Conservation (phyloP, 2,797 vertebrate genomes). For the Glyptemys insculpta region DNA sequence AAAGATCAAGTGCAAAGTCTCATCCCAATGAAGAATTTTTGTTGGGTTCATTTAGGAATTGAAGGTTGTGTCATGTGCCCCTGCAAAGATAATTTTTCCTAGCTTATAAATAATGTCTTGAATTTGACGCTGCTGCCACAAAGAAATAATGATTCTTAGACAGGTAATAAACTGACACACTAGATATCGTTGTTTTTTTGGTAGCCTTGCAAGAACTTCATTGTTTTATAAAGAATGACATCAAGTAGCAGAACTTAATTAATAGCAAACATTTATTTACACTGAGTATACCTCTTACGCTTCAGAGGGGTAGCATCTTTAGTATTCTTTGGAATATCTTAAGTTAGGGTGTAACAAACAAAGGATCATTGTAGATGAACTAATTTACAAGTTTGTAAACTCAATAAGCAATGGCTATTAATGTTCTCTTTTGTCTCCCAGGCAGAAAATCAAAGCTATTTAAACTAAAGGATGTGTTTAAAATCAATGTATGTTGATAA, state of each 20-base stretch:
- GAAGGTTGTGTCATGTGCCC: slow-evolving; percentile 67
- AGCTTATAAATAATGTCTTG: slow-evolving; percentile 70
- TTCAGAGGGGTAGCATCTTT: neutral
- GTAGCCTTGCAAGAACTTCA: slow-evolving; percentile 47
- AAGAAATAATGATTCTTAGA: slow-evolving; percentile 73
- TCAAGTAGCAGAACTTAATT: slow-evolving; percentile 48
- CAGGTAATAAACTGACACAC: slow-evolving; percentile 67
- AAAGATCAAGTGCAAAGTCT: slow-evolving; percentile 62
- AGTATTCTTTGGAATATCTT: slow-evolving; percentile 63
- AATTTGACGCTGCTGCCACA: slow-evolving; percentile 73
- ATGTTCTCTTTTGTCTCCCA: slow-evolving; percentile 79
- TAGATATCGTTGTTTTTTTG: slow-evolving; percentile 31
- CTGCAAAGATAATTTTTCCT: slow-evolving; percentile 76
- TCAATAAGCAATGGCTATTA: slow-evolving; percentile 74
- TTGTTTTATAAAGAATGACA: slow-evolving; percentile 45
- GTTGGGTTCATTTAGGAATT: slow-evolving; percentile 66
- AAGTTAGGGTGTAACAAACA: slow-evolving; percentile 66
- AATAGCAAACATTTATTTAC: slow-evolving; percentile 67
- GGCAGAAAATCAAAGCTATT: slow-evolving; percentile 84
- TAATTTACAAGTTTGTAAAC: slow-evolving; percentile 78
- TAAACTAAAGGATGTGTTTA: slow-evolving; percentile 80
- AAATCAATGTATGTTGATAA: slow-evolving; percentile 80
- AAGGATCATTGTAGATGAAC: slow-evolving; percentile 66
- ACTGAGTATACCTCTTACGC: slow-evolving; percentile 11
- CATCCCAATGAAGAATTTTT: slow-evolving; percentile 67